Evolutionary conservation across 2,888 invertebrate genomes (phyloP).

Genomic region (Coenonympha glycerion): DNA sequence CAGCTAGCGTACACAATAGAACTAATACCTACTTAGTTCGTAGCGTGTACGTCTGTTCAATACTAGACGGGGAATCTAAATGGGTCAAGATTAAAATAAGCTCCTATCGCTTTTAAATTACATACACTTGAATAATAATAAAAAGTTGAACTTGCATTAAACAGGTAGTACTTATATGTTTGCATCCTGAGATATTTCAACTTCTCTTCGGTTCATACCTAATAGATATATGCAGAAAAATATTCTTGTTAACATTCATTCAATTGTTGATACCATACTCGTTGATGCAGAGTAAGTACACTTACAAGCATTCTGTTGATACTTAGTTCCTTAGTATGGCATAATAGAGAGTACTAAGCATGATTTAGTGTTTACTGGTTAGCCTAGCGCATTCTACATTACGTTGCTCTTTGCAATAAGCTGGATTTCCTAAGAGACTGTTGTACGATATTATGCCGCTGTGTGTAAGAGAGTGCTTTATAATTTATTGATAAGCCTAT

Average conservation of each 20-base stretch:
- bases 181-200: neutral
- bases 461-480: neutral
- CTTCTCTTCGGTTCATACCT: too few relatives aligned
- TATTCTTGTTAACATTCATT: too few relatives aligned
- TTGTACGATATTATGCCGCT: neutral
- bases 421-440: conserved; percentile 1
- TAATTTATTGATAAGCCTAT: neutral
- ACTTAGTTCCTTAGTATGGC: neutral
- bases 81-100: conserved; percentile 8
- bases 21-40: neutral
- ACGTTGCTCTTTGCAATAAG: conserved; percentile 4
- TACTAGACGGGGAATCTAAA: conserved; percentile 5
- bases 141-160: neutral
- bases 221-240: too few relatives aligned
- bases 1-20: conserved; percentile 8
- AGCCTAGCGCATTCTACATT: neutral
- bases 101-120: conserved; percentile 1
- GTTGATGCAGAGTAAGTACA: too few relatives aligned
- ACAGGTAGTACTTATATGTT: neutral
- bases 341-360: neutral
- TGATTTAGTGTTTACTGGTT: conserved; percentile 1
- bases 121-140: neutral
- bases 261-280: too few relatives aligned
- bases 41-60: conserved; percentile 4
- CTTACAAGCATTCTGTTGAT: neutral